Conservation (phyloP, 2,113 vertebrate species). For the Chauna torquata region DNA sequence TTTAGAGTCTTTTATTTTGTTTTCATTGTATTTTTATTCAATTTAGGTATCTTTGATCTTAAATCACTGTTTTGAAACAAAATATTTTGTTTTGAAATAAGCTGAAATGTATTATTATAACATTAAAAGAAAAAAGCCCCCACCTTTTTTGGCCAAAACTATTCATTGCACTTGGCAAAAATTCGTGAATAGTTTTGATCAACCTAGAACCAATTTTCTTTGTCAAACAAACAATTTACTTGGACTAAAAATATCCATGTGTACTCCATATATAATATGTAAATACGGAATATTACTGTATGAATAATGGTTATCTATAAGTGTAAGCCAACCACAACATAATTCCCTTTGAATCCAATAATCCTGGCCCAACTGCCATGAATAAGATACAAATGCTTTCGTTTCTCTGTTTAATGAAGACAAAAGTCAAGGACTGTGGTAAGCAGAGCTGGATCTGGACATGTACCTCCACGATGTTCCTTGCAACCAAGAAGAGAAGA, state of each 20-base stretch:
- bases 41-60: slow-evolving; percentile 52
- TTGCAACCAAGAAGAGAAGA: background rate
- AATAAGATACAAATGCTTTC: background rate
- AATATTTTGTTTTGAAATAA: slow-evolving; percentile 56
- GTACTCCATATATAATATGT: background rate
- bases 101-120: slow-evolving; percentile 14
- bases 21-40: slow-evolving; percentile 29
- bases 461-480: accelerated
- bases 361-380: background rate
- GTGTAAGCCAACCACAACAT: background rate
- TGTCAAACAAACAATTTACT: background rate
- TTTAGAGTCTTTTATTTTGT: slow-evolving; percentile 16
- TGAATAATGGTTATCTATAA: background rate
- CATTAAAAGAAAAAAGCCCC: slow-evolving; percentile 23
- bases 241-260: background rate
- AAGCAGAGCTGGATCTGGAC: accelerated
- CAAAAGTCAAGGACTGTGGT: background rate
- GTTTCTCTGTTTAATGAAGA: background rate
- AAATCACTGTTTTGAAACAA: slow-evolving; percentile 48
- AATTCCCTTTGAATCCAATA: background rate
- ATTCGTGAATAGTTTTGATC: background rate
- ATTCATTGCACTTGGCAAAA: background rate
- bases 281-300: background rate
- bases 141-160: background rate
- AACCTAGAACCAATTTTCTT: background rate